A percentile compares a stretch with the other conserved stretches of the same genome.
These are phyloP conservation scores for Ispidina lecontei DNA, from an alignment of 2,797 vertebrate species.

Conservation along the genomic window DNA sequence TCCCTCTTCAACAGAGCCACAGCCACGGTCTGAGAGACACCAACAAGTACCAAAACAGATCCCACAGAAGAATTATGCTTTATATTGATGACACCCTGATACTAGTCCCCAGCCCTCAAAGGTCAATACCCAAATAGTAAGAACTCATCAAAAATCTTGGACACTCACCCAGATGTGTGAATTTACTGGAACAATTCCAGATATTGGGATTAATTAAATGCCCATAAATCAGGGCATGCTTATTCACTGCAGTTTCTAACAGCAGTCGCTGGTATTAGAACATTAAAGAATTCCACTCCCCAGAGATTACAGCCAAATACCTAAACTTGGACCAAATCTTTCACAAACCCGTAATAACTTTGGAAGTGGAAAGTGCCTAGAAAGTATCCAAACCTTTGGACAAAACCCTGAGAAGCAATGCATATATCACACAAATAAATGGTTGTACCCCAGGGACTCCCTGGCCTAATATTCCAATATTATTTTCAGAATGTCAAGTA, in stretches of 20 bases:
- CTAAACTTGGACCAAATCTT: neutral
- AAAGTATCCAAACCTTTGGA: neutral
- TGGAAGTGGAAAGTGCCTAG: neutral
- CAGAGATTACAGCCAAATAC: neutral
- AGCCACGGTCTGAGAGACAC: neutral
- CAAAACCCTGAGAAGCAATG: neutral
- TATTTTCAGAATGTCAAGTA: neutral
- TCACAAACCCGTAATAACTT: neutral
- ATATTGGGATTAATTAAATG: slow-evolving; percentile 1
- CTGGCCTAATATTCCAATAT: neutral
- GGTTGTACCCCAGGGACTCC: neutral
- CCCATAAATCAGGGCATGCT: neutral
- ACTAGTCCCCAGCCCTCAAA: neutral
- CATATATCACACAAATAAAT: neutral
- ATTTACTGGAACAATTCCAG: slow-evolving; percentile 12
- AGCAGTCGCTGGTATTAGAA: neutral
- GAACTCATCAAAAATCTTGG: neutral
- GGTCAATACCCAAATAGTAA: neutral
- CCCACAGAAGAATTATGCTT: neutral
- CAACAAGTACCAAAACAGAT: neutral
- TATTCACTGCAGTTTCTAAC: neutral
- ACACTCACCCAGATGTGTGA: neutral
- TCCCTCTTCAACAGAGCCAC: neutral
- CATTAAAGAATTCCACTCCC: neutral
- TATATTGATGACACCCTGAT: neutral